A percentile compares a stretch with the other conserved stretches of the same genome.
Evolutionary conservation across 1,140 invertebrate genomes (phyloP).

Genomic region (Steinernema khuongi): DNA sequence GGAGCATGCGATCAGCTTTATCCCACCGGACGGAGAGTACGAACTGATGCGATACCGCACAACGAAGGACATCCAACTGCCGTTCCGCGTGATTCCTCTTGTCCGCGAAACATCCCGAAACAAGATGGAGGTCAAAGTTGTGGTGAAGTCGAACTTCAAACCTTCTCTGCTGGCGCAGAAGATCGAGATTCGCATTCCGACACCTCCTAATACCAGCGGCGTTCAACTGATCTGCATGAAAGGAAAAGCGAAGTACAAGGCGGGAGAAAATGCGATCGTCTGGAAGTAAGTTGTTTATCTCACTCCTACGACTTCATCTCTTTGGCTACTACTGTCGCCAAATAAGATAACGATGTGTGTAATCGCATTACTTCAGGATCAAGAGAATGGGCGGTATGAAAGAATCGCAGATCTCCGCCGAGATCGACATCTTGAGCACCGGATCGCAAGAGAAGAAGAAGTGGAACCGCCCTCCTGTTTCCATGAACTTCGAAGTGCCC

Average conservation of each 20-base stretch:
- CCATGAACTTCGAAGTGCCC: constrained; percentile 99
- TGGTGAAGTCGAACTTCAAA: constrained; percentile 99
- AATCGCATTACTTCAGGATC: constrained; percentile 68
- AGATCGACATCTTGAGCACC: constrained; percentile 97
- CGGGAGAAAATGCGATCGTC: constrained; percentile 98
- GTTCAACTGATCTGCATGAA: constrained; percentile 98
- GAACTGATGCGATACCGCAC: constrained; percentile 99
- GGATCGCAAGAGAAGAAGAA: constrained; percentile 89
- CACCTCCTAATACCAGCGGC: constrained; percentile 94
- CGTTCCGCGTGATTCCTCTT: constrained; percentile 96
- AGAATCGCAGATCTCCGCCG: constrained; percentile 96
- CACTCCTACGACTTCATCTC: too few relatives aligned
- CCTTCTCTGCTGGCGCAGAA: constrained; percentile 95
- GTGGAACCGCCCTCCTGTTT: constrained; percentile 99
- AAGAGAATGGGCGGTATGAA: constrained; percentile 99
- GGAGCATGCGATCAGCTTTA: constrained; percentile 98
- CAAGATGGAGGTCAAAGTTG: constrained; percentile 99
- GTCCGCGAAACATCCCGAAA: constrained; percentile 94
- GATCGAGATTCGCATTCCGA: constrained; percentile 95
- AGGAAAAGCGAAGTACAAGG: constrained; percentile 99
- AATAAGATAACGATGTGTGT: constrained; percentile 6
- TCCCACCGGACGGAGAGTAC: constrained; percentile 98
- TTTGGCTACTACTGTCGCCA: too few relatives aligned
- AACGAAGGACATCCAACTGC: constrained; percentile 98
- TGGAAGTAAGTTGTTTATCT: constrained; percentile 83